Evolutionary conservation across 2,888 invertebrate species (phyloP), one percentile per base, ranked within the genome.

Genomic region (Odontocerum albicorne): DNA sequence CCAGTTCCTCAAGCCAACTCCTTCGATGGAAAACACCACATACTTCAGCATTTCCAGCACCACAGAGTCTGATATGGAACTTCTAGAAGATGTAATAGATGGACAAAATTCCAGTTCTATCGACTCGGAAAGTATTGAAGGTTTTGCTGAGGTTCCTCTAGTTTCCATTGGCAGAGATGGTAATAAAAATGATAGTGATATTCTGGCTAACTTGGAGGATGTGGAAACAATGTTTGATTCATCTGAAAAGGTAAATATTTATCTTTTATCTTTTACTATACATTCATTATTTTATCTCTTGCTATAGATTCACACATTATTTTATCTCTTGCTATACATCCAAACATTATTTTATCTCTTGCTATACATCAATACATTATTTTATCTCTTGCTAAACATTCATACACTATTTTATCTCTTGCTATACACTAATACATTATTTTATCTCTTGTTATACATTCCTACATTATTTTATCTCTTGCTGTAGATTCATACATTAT

Each of bases 171-270:
- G 7, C 13, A 27, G 15, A 12, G 67, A 70, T 0, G 50, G 44
- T 8, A 67, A 66, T 0, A 64, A 61, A 1, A 74, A 74, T 62
- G 66, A 64, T 0, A 72, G 66, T 49, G 68, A 67, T 43, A 63
- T 63, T n/a, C 66, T 69, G 10, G 70, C 67, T 10, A 73, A 72
- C 55, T 62, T 77, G 22, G 71, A 73, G 36, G 79, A 80, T 55
- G 79, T 79, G 0, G 81, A 80, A 53, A 70, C 77, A 22, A 61
- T 81, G 50, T 80, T 80, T 66, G 72, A 71, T 2, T 27, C 57
- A 3, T 16, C 36, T 2, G 27, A 55, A 1, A 33, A 58, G 55
- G 56, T 55, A 47, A 12, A 12, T 19, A 27, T 17, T 16, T 19
- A n/a, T n/a, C n/a, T n/a, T n/a, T n/a, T n/a, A n/a, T n/a, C n/a